A percentile compares a stretch with the other conserved stretches of the same genome.
Conservation (phyloP, 2,113 vertebrate species). For the Loxodonta africana region DNA sequence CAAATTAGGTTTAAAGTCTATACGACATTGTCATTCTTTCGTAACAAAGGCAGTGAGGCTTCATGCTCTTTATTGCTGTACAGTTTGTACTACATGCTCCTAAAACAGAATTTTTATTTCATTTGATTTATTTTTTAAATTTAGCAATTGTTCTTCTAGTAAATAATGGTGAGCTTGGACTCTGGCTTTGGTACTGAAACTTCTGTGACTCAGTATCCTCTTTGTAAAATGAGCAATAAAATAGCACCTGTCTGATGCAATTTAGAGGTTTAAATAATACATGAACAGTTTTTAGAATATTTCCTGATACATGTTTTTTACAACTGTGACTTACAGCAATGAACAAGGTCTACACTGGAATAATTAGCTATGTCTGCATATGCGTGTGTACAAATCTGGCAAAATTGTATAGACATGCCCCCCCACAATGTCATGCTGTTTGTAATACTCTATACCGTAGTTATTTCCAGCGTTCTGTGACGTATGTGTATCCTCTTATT, state of each 20-base stretch:
- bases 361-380: background rate
- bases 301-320: background rate
- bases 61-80: background rate
- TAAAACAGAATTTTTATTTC: background rate
- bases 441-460: background rate
- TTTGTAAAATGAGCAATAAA: background rate
- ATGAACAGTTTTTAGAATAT: background rate
- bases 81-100: background rate
- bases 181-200: background rate
- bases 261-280: background rate
- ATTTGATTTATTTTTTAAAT: background rate
- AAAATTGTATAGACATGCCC: background rate
- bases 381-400: background rate
- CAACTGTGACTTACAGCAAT: background rate
- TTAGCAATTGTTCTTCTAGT: background rate
- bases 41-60: background rate
- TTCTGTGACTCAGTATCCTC: background rate
- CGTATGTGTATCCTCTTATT: background rate
- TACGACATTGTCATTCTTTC: background rate
- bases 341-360: background rate
- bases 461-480: background rate
- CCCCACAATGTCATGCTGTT: background rate
- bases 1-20: conserved; percentile 41
- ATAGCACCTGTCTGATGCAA: background rate
- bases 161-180: background rate